A percentile compares a stretch with the other conserved stretches of the same genome.
These are phyloP conservation scores for Tetramorium bicarinatum DNA, from an alignment of 2,888 invertebrate species.

Conservation along the genomic window DNA sequence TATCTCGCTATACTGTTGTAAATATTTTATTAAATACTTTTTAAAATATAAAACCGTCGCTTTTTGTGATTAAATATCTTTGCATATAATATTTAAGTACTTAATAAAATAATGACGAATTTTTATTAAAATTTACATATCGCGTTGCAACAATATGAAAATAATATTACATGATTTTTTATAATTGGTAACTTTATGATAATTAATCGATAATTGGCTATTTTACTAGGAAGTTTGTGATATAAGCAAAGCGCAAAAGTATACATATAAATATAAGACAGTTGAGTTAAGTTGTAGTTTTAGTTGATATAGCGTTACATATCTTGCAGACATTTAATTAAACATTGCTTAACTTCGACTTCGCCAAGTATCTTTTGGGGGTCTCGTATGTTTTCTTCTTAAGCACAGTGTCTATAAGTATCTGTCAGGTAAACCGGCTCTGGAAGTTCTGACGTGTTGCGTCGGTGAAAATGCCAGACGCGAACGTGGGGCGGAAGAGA, in stretches of 20 bases:
- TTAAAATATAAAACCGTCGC: too few species aligned
- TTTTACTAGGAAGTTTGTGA: not conserved
- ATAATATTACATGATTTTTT: not conserved
- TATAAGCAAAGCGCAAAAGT: too few species aligned
- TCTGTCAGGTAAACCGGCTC: conserved; percentile 60
- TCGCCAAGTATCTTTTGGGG: conserved; percentile 38
- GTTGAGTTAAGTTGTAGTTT: not conserved
- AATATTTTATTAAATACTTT: not conserved
- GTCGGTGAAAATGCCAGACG: conserved; percentile 58
- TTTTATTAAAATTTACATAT: not conserved
- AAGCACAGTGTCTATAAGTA: conserved; percentile 51
- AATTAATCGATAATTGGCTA: not conserved
- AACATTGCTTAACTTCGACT: conserved; percentile 42
- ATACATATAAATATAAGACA: not conserved
- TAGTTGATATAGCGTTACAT: not conserved
- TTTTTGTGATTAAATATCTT: not conserved
- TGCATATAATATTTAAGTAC: not conserved
- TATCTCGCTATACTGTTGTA: not conserved
- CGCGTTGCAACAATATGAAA: not conserved
- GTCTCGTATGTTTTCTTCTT: conserved; percentile 48
- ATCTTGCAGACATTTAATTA: conserved; percentile 37
- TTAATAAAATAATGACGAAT: not conserved
- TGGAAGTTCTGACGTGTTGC: conserved; percentile 63
- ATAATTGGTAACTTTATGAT: not conserved
- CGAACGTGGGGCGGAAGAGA: conserved; percentile 37